Conservation (phyloP, 2,888 invertebrate species). For the Prionchulus punctatus region DNA sequence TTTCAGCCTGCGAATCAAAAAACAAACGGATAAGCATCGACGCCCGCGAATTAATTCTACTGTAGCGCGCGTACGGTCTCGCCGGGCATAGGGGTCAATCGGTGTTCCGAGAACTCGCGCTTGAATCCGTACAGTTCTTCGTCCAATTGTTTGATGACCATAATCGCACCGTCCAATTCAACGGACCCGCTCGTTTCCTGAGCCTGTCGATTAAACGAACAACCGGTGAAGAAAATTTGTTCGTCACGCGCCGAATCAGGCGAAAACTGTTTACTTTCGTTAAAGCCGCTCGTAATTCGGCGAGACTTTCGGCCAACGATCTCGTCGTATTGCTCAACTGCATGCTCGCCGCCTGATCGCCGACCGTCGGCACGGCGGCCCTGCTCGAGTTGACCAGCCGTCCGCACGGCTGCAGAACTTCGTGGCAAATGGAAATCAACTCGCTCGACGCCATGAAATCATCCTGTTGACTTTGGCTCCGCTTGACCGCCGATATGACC, state of each 20-base stretch:
- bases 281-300: slow-evolving; percentile 47
- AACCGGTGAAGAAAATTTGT: slow-evolving; percentile 25
- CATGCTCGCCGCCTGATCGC: slow-evolving; percentile 56
- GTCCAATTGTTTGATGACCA: slow-evolving; percentile 49
- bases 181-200: slow-evolving; percentile 54
- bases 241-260: no score
- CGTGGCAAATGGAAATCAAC: slow-evolving; percentile 23
- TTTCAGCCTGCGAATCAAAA: slow-evolving; percentile 4
- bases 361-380: slow-evolving; percentile 63
- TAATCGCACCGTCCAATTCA: slow-evolving; percentile 55
- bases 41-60: neutral
- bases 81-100: slow-evolving; percentile 64
- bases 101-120: slow-evolving; percentile 49
- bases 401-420: slow-evolving; percentile 33
- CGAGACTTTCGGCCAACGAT: slow-evolving; percentile 42
- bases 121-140: slow-evolving; percentile 65
- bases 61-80: slow-evolving; percentile 46
- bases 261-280: slow-evolving; percentile 29
- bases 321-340: slow-evolving; percentile 56
- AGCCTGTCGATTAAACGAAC: slow-evolving; percentile 36
- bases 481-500: slow-evolving; percentile 30
- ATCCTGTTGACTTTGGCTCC: slow-evolving; percentile 15
- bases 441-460: slow-evolving; percentile 25
- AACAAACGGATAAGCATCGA: neutral
- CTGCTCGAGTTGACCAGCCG: slow-evolving; percentile 59